Percentiles rank a stretch among this genome's conserved stretches.
Evolutionary conservation across 2,888 invertebrate genomes (phyloP).

Genomic region (Eristalis intricaria): DNA sequence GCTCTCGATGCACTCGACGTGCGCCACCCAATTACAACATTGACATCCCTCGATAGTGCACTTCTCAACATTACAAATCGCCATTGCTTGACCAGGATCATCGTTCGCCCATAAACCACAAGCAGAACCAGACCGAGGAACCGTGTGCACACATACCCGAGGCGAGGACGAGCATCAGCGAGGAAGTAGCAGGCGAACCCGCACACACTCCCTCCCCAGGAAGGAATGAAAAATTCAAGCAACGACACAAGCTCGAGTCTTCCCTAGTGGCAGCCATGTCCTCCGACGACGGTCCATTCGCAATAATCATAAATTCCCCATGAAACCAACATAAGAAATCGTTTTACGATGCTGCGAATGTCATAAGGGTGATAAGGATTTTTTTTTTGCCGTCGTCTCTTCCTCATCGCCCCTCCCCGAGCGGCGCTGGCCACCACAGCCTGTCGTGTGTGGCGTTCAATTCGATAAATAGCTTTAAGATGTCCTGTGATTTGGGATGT

Average conservation of each 20-base stretch:
- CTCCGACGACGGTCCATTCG: constrained; percentile 14
- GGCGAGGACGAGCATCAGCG: neutral
- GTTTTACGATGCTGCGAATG: constrained; percentile 63
- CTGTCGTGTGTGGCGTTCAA: constrained; percentile 23
- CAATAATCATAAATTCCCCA: constrained; percentile 70
- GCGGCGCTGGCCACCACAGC: constrained; percentile 11
- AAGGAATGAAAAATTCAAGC: neutral
- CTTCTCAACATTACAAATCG: constrained; percentile 55
- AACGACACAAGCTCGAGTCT: neutral
- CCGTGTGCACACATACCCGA: neutral
- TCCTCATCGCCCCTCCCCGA: neutral
- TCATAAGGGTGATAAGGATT: constrained; percentile 46
- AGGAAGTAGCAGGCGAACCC: neutral
- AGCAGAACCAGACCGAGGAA: constrained; percentile 14
- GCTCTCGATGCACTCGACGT: neutral
- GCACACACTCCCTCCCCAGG: neutral
- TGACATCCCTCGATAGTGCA: constrained; percentile 15
- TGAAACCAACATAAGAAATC: constrained; percentile 69
- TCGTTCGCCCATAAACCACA: constrained; percentile 50
- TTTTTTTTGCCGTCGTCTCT: neutral
- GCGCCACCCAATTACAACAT: constrained; percentile 28
- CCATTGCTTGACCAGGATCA: constrained; percentile 58
- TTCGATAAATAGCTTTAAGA: constrained; percentile 65
- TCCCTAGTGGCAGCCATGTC: neutral
- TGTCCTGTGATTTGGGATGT: constrained; percentile 70